Conservation (phyloP, 2,888 invertebrate species). For the Omphaloscelis lunosa region DNA sequence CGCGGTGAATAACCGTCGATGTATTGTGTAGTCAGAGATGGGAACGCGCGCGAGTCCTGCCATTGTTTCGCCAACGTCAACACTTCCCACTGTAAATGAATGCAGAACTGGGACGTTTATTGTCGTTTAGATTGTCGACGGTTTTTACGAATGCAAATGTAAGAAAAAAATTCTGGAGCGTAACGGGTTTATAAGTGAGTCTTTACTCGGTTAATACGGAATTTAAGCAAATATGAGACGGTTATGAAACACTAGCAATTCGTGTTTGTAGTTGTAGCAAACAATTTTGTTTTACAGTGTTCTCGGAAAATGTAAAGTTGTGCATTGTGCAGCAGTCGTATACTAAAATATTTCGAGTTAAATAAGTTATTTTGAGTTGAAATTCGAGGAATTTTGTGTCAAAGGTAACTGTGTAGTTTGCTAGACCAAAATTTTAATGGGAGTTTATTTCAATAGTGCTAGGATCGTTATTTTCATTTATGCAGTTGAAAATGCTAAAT, state of each 20-base stretch:
- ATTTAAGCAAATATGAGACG: slow-evolving; percentile 39
- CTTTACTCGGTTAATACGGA: slow-evolving; percentile 57
- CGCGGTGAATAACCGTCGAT: slow-evolving; percentile 72
- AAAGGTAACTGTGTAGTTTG: slow-evolving; percentile 43
- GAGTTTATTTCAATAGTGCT: slow-evolving; percentile 12
- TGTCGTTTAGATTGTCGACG: slow-evolving; percentile 76
- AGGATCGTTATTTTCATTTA: background rate
- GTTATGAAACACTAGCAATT: slow-evolving; percentile 33
- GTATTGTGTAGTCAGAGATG: slow-evolving; percentile 76
- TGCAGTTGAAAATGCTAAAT: background rate
- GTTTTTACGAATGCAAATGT: slow-evolving; percentile 74
- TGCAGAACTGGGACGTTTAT: slow-evolving; percentile 77
- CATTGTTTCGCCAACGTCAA: slow-evolving; percentile 79
- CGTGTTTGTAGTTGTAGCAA: slow-evolving; percentile 19
- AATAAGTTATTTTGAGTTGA: slow-evolving; percentile 37
- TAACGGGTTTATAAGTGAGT: slow-evolving; percentile 70
- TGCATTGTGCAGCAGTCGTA: slow-evolving; percentile 36
- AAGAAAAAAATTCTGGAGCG: slow-evolving; percentile 68
- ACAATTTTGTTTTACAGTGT: slow-evolving; percentile 33
- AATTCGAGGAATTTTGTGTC: slow-evolving; percentile 31
- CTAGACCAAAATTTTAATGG: slow-evolving; percentile 24
- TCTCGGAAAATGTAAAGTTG: slow-evolving; percentile 33
- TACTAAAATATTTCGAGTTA: slow-evolving; percentile 41
- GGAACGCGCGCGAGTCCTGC: slow-evolving; percentile 74
- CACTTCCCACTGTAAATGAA: slow-evolving; percentile 81